Evolutionary conservation across 2,888 invertebrate genomes (phyloP).

Genomic region (Hydrotaea diabolus): DNA sequence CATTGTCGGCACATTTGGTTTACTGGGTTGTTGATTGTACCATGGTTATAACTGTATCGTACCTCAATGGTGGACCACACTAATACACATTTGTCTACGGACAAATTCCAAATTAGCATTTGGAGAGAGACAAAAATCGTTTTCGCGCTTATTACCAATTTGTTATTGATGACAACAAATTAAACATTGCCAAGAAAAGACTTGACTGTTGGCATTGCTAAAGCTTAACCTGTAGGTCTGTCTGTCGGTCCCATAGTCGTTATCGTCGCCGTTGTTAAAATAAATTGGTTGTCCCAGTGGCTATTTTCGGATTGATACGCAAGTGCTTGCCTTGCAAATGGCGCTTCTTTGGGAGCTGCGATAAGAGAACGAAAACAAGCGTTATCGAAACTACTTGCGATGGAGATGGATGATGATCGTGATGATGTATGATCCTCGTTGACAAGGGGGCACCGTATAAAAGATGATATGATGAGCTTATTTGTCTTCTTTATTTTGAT

Average conservation of each 20-base stretch:
- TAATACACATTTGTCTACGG: too few species aligned
- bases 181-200: not conserved
- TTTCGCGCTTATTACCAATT: constrained; percentile 34
- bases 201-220: not conserved
- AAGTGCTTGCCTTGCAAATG: not conserved
- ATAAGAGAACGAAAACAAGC: not conserved
- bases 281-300: not conserved
- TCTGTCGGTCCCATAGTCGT: not conserved
- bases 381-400: not conserved
- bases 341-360: not conserved
- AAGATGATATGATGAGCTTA: not conserved
- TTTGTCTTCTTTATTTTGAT: not conserved
- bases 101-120: constrained; percentile 17
- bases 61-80: too few species aligned
- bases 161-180: constrained; percentile 29
- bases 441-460: not conserved
- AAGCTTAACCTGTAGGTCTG: not conserved
- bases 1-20: too few species aligned
- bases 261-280: not conserved
- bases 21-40: too few species aligned
- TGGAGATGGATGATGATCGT: not conserved
- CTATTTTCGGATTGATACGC: not conserved
- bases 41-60: too few species aligned
- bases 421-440: constrained; percentile 14
- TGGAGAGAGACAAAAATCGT: constrained; percentile 6